A percentile compares a stretch with the other conserved stretches of the same genome.
Evolutionary conservation across 2,888 invertebrate genomes (phyloP).

Genomic region (Arctia plantaginis): DNA sequence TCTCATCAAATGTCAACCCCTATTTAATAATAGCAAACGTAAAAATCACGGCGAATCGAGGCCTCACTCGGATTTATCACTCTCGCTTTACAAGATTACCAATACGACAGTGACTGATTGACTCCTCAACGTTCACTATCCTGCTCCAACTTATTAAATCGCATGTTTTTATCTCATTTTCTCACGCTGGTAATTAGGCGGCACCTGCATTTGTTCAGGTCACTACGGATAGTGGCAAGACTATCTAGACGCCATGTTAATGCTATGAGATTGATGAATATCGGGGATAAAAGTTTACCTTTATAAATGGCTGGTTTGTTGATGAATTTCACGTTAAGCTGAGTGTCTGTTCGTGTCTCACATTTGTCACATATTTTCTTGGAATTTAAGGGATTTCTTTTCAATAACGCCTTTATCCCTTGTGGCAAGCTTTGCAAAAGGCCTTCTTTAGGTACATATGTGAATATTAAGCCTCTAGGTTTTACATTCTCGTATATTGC

Average conservation of each 20-base stretch:
- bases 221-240: conserved; percentile 74
- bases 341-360: conserved; percentile 20
- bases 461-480: conserved; percentile 22
- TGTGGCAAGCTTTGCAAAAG: conserved; percentile 16
- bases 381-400: conserved; percentile 42
- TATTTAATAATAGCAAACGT: conserved; percentile 73
- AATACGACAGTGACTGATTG: conserved; percentile 84
- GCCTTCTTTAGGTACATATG: conserved; percentile 15
- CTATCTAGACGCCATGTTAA: conserved; percentile 80
- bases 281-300: conserved; percentile 50
- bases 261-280: conserved; percentile 79
- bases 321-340: conserved; percentile 49
- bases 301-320: conserved; percentile 47
- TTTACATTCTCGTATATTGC: conserved; percentile 10
- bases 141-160: conserved; percentile 51
- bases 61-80: conserved; percentile 77
- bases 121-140: conserved; percentile 65
- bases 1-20: conserved; percentile 61
- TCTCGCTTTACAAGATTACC: conserved; percentile 81
- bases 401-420: conserved; percentile 39
- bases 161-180: conserved; percentile 38
- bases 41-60: conserved; percentile 74
- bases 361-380: conserved; percentile 42
- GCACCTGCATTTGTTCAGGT: conserved; percentile 83
- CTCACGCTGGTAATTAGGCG: conserved; percentile 72